Conservation (phyloP, 2,888 invertebrate species). For the Lamellibrachia satsuma region DNA sequence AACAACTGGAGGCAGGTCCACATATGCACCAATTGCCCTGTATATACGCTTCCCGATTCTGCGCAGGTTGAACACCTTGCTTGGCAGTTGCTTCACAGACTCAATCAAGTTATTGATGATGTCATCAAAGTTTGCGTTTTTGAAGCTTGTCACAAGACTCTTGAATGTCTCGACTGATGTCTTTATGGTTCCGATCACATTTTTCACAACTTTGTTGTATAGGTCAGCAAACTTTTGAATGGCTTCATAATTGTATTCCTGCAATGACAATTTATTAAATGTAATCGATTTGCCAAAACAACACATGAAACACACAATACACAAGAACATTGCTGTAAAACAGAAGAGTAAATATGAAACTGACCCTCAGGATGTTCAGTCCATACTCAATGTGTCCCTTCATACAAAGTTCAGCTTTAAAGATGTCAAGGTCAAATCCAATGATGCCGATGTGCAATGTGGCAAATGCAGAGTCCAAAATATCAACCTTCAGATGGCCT, state of each 20-base stretch:
- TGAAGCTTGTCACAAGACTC: conserved; percentile 10
- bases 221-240: neutral
- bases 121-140: conserved; percentile 8
- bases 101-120: neutral
- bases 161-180: conserved; percentile 7
- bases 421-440: conserved; percentile 11
- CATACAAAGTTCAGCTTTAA: neutral
- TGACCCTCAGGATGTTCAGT: neutral
- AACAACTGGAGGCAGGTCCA: conserved; percentile 8
- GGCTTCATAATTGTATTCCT: neutral
- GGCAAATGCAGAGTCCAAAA: neutral
- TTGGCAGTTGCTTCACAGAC: conserved; percentile 21
- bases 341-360: neutral
- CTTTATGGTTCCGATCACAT: neutral
- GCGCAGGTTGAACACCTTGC: conserved; percentile 8
- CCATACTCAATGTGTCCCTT: neutral
- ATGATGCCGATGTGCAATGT: neutral
- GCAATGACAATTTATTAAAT: neutral
- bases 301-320: too few relatives aligned
- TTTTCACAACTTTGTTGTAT: neutral
- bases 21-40: neutral
- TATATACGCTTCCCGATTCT: neutral
- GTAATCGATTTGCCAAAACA: neutral
- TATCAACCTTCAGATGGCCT: neutral
- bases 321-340: neutral